Percentiles rank a stretch among this genome's conserved stretches.
phyloP scores from a whole-genome alignment of 1,140 invertebrate genomes.

The Diachasmimorpha longicaudata region DNA sequence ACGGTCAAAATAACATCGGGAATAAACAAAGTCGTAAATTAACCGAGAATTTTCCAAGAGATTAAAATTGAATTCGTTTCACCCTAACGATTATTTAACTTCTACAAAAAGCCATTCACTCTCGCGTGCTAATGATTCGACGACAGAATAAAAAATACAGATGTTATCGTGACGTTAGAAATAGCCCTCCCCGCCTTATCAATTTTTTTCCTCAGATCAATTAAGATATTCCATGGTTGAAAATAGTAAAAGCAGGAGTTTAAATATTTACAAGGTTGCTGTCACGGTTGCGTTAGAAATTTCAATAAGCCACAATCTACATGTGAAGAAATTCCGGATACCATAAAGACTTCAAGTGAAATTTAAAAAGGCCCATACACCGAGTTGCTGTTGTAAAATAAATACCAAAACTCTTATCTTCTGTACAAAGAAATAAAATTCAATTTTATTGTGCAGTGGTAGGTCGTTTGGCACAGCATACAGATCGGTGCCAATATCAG shows the following conservation, averaged over 20 bases:
- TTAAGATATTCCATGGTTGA: neutral
- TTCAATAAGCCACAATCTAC: neutral
- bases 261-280: neutral
- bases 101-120: neutral
- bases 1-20: no score
- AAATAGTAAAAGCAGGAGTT: neutral
- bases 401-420: neutral
- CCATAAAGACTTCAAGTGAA: neutral
- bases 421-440: neutral
- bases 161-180: neutral
- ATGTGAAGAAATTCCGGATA: neutral
- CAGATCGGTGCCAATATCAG: constrained; percentile 1
- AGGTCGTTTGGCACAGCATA: neutral
- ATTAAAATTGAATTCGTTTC: neutral
- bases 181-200: neutral
- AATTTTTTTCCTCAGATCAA: neutral
- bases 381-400: neutral
- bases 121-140: neutral
- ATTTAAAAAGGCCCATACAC: neutral
- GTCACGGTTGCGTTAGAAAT: neutral
- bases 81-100: neutral
- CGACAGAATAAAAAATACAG: neutral
- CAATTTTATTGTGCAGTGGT: neutral
- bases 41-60: no score
- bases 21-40: no score